Evolutionary conservation across 2,113 vertebrate genomes (phyloP).

Genomic region (Dromas ardeola): DNA sequence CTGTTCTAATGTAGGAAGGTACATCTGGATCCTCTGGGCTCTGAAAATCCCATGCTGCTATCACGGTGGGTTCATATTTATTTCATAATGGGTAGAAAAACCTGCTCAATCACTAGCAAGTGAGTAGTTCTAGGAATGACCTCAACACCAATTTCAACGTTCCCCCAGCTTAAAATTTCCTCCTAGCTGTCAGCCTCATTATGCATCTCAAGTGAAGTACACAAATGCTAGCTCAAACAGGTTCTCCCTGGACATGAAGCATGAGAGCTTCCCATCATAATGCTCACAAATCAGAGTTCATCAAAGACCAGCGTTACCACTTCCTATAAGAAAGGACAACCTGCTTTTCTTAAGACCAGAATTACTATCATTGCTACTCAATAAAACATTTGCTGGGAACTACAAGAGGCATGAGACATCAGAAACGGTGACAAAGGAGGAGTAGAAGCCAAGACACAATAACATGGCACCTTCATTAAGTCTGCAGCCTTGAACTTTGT

Average conservation of each 20-base stretch:
- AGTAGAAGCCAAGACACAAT: not conserved
- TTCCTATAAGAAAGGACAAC: not conserved
- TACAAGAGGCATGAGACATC: not conserved
- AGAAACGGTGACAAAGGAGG: not conserved
- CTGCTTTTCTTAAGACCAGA: not conserved
- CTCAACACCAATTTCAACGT: not conserved
- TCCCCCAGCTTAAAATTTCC: not conserved
- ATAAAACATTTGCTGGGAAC: not conserved
- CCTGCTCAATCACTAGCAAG: not conserved
- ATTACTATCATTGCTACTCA: not conserved
- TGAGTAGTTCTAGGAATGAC: not conserved
- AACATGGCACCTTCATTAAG: not conserved
- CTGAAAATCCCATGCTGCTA: not conserved
- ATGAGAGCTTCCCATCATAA: not conserved
- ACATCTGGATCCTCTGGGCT: not conserved
- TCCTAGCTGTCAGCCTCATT: not conserved
- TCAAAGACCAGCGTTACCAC: not conserved
- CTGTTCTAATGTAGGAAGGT: not conserved
- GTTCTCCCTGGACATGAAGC: not conserved
- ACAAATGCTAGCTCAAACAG: not conserved
- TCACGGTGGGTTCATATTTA: not conserved
- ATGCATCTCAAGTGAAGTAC: not conserved
- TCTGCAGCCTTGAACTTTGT: not conserved
- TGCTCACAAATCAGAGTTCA: not conserved
- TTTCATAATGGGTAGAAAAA: not conserved